phyloP scores from a whole-genome alignment of 2,797 vertebrate species.

The Poecile montanus region DNA sequence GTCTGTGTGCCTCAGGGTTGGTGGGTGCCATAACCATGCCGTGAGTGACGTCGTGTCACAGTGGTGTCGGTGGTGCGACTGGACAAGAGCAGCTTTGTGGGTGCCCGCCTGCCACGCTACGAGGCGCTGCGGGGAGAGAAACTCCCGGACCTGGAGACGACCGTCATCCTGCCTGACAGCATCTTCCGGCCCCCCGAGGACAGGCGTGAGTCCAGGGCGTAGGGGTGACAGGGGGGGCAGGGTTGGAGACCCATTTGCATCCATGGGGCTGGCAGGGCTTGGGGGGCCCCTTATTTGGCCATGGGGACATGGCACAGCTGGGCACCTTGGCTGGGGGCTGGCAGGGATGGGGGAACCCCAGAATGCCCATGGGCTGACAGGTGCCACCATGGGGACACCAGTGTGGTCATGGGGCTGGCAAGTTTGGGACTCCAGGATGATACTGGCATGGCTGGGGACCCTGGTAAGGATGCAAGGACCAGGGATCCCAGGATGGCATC shows the following conservation, averaged over 20 bases:
- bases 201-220: slow-evolving; percentile 60
- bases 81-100: slow-evolving; percentile 88
- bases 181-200: slow-evolving; percentile 81
- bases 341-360: background rate
- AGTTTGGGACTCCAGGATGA: background rate
- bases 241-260: background rate
- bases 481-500: background rate
- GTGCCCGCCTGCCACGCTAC: slow-evolving; percentile 88
- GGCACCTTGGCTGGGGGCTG: background rate
- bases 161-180: slow-evolving; percentile 87
- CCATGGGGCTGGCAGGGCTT: background rate
- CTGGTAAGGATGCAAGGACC: background rate
- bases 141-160: slow-evolving; percentile 87
- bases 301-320: background rate
- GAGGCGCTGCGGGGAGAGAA: slow-evolving; percentile 86
- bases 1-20: background rate
- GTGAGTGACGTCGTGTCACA: slow-evolving; percentile 15
- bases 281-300: background rate
- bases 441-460: background rate
- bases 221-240: rapidly evolving
- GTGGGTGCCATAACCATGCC: background rate
- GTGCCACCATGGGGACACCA: background rate
- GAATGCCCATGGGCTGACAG: background rate
- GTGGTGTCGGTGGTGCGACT: slow-evolving; percentile 93
- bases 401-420: background rate